Evolutionary conservation across 2,888 invertebrate genomes (phyloP).

Genomic region (Matsumyia berberina): DNA sequence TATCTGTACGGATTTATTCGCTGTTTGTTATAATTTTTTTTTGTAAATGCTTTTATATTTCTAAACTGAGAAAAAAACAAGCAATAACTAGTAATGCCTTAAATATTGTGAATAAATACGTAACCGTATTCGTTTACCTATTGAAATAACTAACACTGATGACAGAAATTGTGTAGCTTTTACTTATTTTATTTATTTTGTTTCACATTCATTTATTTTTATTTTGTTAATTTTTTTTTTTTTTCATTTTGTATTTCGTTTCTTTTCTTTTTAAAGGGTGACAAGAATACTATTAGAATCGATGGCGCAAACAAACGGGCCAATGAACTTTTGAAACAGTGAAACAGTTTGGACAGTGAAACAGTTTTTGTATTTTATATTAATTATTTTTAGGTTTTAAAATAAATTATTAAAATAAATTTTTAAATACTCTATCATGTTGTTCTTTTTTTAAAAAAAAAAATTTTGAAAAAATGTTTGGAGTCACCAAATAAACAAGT

Average conservation of each 20-base stretch:
- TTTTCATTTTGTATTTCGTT: constrained; percentile 28
- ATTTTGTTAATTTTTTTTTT: not conserved
- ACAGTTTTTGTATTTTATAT: constrained; percentile 39
- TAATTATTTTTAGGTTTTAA: constrained; percentile 44
- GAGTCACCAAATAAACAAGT: constrained; percentile 7
- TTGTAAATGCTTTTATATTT: constrained; percentile 43
- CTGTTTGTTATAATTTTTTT: constrained; percentile 47
- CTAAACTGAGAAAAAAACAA: constrained; percentile 60
- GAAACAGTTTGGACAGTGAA: constrained; percentile 80
- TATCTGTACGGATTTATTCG: constrained; percentile 48
- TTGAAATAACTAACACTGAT: constrained; percentile 56
- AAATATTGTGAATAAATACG: constrained; percentile 73
- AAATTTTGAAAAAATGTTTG: constrained; percentile 12
- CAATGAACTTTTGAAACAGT: constrained; percentile 83
- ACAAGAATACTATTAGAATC: constrained; percentile 85
- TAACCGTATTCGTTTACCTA: constrained; percentile 69
- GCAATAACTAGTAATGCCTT: constrained; percentile 75
- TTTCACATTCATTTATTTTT: constrained; percentile 15
- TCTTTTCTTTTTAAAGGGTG: constrained; percentile 77
- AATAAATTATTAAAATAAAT: constrained; percentile 56
- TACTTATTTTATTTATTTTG: constrained; percentile 12
- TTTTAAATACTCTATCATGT: constrained; percentile 59
- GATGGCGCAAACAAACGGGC: constrained; percentile 83
- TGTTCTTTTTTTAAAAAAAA: constrained; percentile 14
- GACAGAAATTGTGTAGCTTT: constrained; percentile 63